Evolutionary conservation across 1,140 invertebrate species (phyloP).

Genomic region (Atta cephalotes): DNA sequence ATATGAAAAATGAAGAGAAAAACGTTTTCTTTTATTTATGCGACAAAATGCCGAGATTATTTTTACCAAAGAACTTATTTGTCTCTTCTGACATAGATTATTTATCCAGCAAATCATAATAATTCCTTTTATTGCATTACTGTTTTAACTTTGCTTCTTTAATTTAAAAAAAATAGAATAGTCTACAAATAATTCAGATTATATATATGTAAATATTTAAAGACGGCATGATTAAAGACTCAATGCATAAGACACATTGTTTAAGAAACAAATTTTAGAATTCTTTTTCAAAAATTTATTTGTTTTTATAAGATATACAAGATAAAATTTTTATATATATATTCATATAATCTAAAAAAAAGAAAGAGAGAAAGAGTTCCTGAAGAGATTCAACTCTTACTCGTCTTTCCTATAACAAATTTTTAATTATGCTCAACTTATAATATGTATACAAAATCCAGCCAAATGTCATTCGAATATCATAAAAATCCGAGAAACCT

Average conservation of each 20-base stretch:
- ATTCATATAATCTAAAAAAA: no score
- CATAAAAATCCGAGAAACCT: not conserved
- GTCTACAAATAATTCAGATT: not conserved
- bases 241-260: not conserved
- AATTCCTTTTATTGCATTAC: conserved; percentile 9
- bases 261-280: not conserved
- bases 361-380: not conserved
- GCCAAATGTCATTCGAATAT: not conserved
- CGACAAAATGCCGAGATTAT: conserved; percentile 44
- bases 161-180: not conserved
- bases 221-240: not conserved
- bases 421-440: conserved; percentile 13
- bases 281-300: not conserved
- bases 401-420: not conserved
- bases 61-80: conserved; percentile 32
- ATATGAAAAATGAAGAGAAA: not conserved
- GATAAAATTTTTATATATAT: not conserved
- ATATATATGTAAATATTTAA: not conserved
- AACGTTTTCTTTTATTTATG: not conserved
- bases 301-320: not conserved
- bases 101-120: conserved; percentile 16
- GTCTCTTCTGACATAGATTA: conserved; percentile 31
- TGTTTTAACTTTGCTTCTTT: not conserved
- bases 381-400: not conserved
- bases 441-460: not conserved